Base-by-base conservation (phyloP, 2,113 vertebrate genomes). In the Antigone vipio region DNA sequence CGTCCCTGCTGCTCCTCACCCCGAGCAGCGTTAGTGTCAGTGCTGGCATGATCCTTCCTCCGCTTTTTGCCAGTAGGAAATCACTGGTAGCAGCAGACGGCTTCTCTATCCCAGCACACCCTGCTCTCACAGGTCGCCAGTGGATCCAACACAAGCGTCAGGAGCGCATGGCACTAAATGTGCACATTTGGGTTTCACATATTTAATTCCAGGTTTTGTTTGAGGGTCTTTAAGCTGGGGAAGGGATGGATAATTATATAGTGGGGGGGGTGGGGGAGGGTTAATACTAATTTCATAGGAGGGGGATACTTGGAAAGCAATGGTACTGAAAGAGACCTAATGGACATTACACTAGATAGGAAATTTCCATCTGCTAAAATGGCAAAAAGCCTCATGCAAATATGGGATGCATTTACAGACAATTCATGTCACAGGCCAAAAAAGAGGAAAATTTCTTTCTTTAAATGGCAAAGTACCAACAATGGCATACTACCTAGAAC, bases 291-390 rank as follows among this genome's bases (percentile, higher is more conserved):
- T 89, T 94, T 93, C 52, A 55, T 32, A 84, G 60, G 19, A 80
- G 62, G 29, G 68, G 94, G 56, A 92, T 59, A 93, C 40, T 86
- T 96, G 93, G 92, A 94, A 96, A 92, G 79, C 29, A 81, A 27
- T 32, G 27, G 58, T 58, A 93, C 50, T 66, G 58, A 94, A 81
- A 87, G 53, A 92, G 34, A 76, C 84, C 50, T 89, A 95, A 93
- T 88, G 89, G 69, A 89, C 58, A 76, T 85, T 94, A 95, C 95
- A 97, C 88, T 89, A 91, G 84, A 91, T 85, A 89, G 69, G 92
- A 89, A 95, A 81, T 95, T 96, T 97, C 97, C 96, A 97, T 95
- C 91, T 96, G 95, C 55, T 95, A 80, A 90, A 88, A 93, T 96
- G 94, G 91, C 92, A 97, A 92, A 87, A 91, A 91, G 92, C 94